A percentile compares a stretch with the other conserved stretches of the same genome.
These are phyloP conservation scores for Diplogasteroides magnus DNA, from an alignment of 1,140 invertebrate species.

Conservation along the genomic window DNA sequence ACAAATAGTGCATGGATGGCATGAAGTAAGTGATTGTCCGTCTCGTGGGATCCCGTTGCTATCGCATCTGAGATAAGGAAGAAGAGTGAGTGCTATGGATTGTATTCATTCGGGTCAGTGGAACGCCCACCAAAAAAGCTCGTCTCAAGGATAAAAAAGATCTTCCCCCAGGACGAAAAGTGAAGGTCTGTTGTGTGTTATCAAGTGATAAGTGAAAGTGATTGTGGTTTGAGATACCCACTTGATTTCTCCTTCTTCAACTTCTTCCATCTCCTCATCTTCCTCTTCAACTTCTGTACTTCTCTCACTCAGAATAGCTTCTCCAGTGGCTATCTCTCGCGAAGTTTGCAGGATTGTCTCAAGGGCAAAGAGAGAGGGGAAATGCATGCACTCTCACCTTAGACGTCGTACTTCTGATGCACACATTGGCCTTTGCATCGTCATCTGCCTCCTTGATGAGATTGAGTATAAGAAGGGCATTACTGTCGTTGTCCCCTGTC, in stretches of 20 bases:
- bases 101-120: background rate
- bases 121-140: background rate
- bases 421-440: slow-evolving; percentile 25
- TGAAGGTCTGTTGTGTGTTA: slow-evolving; percentile 1
- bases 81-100: background rate
- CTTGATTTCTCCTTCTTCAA: background rate
- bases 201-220: slow-evolving; percentile 13
- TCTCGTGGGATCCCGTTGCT: no score
- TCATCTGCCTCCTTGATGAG: slow-evolving; percentile 33
- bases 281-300: slow-evolving; percentile 25
- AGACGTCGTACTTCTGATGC: slow-evolving; percentile 14
- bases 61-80: slow-evolving; percentile 1
- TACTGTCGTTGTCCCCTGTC: slow-evolving; percentile 20
- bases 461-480: slow-evolving; percentile 31
- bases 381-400: slow-evolving; percentile 8
- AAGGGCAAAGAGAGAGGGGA: background rate
- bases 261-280: slow-evolving; percentile 10
- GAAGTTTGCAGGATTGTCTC: slow-evolving; percentile 24
- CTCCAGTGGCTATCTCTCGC: slow-evolving; percentile 5
- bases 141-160: background rate
- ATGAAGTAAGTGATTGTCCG: no score
- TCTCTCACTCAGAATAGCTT: slow-evolving; percentile 2
- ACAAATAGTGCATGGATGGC: slow-evolving; percentile 38
- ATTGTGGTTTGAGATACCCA: slow-evolving; percentile 5
- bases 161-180: background rate